phyloP scores from a whole-genome alignment of 2,888 invertebrate genomes.

The Pheosia tremula region DNA sequence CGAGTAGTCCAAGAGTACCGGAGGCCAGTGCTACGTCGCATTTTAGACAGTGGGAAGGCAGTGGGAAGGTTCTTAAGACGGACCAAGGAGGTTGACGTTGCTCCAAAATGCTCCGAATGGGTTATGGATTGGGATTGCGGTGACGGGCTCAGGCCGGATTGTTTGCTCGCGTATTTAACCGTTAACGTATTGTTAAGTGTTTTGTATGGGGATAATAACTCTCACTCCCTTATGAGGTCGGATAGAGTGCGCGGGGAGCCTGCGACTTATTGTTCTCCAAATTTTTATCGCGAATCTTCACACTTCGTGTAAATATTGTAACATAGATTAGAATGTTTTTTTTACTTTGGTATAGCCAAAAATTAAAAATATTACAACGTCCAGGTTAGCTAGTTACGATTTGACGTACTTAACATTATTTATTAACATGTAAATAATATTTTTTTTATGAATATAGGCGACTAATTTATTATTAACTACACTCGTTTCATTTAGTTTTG shows the following conservation, averaged over 20 bases:
- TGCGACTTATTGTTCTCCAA: constrained; percentile 77
- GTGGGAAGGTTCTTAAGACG: constrained; percentile 55
- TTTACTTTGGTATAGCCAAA: not conserved
- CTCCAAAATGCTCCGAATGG: constrained; percentile 42
- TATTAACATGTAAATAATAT: constrained; percentile 59
- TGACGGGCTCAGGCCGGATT: constrained; percentile 59
- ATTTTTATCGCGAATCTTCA: not conserved
- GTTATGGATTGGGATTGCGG: constrained; percentile 59
- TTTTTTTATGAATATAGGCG: constrained; percentile 68
- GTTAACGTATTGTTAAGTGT: constrained; percentile 32
- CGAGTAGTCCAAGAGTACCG: constrained; percentile 74
- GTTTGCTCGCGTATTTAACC: constrained; percentile 51
- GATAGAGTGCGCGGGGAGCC: constrained; percentile 55
- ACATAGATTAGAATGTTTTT: not conserved
- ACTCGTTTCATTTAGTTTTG: constrained; percentile 59
- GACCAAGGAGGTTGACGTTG: constrained; percentile 74
- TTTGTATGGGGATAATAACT: constrained; percentile 73
- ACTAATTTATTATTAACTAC: constrained; percentile 58
- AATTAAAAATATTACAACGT: too few species aligned
- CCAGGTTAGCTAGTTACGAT: too few species aligned
- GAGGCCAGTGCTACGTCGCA: constrained; percentile 67
- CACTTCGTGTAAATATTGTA: not conserved
- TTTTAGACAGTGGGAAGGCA: constrained; percentile 73
- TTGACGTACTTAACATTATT: constrained; percentile 33
- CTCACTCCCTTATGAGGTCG: constrained; percentile 58